Percentiles rank a stretch among this genome's conserved stretches.
phyloP scores from a whole-genome alignment of 64 coral and sea anemone genomes.

The Dendrophyllia cribrosa region DNA sequence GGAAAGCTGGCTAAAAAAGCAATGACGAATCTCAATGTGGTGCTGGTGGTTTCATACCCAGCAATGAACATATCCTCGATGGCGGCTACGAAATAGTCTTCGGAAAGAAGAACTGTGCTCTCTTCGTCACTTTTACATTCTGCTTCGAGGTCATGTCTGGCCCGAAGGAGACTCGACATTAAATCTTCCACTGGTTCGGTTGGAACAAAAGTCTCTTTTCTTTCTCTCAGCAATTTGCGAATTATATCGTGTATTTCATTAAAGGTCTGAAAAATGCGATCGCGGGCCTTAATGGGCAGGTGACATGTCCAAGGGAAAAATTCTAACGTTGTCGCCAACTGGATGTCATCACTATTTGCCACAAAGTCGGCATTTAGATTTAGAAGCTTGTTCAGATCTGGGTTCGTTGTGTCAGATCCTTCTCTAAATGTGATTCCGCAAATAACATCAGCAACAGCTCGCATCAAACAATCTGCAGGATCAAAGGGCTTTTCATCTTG shows the following conservation, averaged over 20 bases:
- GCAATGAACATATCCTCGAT: constrained; percentile 42
- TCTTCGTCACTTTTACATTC: background rate
- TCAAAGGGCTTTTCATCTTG: constrained; percentile 41
- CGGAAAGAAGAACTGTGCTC: background rate
- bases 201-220: constrained; percentile 25
- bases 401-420: constrained; percentile 2
- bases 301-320: constrained; percentile 34
- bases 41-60: constrained; percentile 49
- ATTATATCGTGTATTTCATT: background rate
- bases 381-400: constrained; percentile 13
- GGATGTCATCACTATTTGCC: background rate
- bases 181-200: constrained; percentile 1
- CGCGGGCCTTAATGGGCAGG: constrained; percentile 39
- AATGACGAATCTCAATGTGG: constrained; percentile 25
- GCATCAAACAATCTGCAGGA: constrained; percentile 28
- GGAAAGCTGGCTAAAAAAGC: background rate
- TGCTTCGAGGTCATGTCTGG: background rate
- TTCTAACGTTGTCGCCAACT: background rate
- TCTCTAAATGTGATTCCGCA: constrained; percentile 28
- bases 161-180: constrained; percentile 24
- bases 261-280: background rate
- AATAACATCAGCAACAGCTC: constrained; percentile 53
- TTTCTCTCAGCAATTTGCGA: background rate
- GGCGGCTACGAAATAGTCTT: constrained; percentile 14
- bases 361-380: background rate